These are phyloP conservation scores for Frankliniella fusca DNA, from an alignment of 2,888 invertebrate species.

Conservation along the genomic window DNA sequence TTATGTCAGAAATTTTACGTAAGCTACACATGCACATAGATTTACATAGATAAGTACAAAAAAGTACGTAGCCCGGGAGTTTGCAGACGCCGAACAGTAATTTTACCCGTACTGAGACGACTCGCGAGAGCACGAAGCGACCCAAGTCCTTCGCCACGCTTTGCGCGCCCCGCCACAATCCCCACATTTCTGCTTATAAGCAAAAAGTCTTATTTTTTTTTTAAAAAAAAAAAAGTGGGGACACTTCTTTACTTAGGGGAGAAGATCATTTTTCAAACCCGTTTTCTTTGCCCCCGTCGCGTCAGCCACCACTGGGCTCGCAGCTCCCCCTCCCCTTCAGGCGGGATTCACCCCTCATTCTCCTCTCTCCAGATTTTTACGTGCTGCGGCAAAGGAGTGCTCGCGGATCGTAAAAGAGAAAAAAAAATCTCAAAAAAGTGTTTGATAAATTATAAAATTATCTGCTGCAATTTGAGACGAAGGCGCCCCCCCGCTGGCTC, in stretches of 20 bases:
- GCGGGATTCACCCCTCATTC: not conserved
- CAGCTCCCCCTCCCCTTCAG: not conserved
- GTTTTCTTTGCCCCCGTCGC: not conserved
- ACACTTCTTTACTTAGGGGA: not conserved
- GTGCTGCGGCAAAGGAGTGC: not conserved
- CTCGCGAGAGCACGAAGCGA: not conserved
- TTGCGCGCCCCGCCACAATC: not conserved
- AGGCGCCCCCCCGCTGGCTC: not conserved
- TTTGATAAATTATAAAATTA: conserved; percentile 27
- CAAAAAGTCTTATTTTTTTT: not conserved
- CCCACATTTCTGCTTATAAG: not conserved
- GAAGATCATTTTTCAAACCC: conserved; percentile 10
- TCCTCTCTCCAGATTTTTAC: not conserved
- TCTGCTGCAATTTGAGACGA: conserved; percentile 16
- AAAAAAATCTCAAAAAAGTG: not conserved
- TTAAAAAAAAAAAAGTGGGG: not conserved
- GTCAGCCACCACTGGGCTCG: not conserved
- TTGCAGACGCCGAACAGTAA: not conserved
- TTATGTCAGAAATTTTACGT: too few species aligned
- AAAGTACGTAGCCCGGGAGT: too few species aligned
- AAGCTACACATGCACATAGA: too few species aligned
- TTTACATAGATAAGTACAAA: too few species aligned
- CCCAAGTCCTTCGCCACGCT: not conserved
- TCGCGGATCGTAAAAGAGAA: not conserved
- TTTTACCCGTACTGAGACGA: not conserved